A percentile compares a stretch with the other conserved stretches of the same genome.
These are phyloP conservation scores for Hipparchia sbordonii DNA, from an alignment of 2,888 invertebrate genomes.

Conservation along the genomic window DNA sequence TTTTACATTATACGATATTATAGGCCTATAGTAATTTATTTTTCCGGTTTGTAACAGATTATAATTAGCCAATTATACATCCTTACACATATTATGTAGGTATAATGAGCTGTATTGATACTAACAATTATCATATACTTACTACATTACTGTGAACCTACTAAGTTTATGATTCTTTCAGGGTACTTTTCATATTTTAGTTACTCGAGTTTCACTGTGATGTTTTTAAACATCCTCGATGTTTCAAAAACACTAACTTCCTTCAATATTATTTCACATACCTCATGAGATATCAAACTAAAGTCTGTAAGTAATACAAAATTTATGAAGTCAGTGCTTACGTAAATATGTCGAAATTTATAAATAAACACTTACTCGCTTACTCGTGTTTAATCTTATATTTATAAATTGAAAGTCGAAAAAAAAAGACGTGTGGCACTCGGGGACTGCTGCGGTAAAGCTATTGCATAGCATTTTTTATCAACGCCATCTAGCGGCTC, in stretches of 20 bases:
- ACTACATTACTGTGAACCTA: too few species aligned
- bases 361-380: too few species aligned
- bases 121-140: background rate
- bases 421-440: too few species aligned
- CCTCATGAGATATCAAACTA: background rate
- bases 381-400: too few species aligned
- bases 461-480: too few species aligned
- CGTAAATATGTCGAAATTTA: too few species aligned
- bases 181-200: background rate
- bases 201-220: background rate
- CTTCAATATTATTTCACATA: background rate
- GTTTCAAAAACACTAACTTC: slow-evolving; percentile 5
- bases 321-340: too few species aligned
- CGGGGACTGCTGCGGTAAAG: too few species aligned
- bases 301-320: too few species aligned
- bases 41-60: slow-evolving; percentile 9
- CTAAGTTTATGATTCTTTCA: background rate
- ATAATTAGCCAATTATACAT: background rate
- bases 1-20: background rate
- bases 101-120: background rate
- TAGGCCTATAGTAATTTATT: background rate
- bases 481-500: too few species aligned
- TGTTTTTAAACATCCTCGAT: slow-evolving; percentile 5
- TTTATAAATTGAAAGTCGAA: background rate
- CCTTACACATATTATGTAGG: background rate